Conservation (phyloP, 2,888 invertebrate species). For the Ditula angustiorana region DNA sequence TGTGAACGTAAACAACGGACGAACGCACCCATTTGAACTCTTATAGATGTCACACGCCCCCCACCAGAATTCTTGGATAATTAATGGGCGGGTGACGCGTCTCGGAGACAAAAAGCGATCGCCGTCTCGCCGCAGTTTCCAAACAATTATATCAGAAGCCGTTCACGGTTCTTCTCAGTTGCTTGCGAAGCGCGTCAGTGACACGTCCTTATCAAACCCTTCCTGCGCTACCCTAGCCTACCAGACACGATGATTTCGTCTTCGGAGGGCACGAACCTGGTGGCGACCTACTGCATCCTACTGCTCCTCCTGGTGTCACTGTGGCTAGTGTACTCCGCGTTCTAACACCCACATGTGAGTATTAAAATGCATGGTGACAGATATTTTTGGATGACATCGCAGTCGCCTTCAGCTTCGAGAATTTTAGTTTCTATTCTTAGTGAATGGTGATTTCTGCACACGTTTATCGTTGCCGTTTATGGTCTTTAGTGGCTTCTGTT, state of each 20-base stretch:
- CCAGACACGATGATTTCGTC: constrained; percentile 61
- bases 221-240: constrained; percentile 41
- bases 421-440: constrained; percentile 23
- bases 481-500: not conserved
- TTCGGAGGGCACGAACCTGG: constrained; percentile 86
- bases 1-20: constrained; percentile 38
- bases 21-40: constrained; percentile 31
- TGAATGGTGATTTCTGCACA: not conserved
- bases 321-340: constrained; percentile 88
- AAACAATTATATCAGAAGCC: constrained; percentile 59
- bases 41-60: constrained; percentile 21
- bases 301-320: constrained; percentile 86
- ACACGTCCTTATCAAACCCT: constrained; percentile 39
- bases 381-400: constrained; percentile 25
- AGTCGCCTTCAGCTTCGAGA: constrained; percentile 7
- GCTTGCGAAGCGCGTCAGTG: constrained; percentile 58
- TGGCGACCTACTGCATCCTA: constrained; percentile 88
- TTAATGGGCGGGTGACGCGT: constrained; percentile 38
- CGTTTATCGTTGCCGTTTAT: not conserved
- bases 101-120: constrained; percentile 40
- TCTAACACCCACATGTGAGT: constrained; percentile 68
- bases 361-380: constrained; percentile 33
- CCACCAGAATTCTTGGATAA: constrained; percentile 36
- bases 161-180: constrained; percentile 63
- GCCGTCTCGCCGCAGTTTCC: constrained; percentile 19